phyloP scores from a whole-genome alignment of 1,140 invertebrate genomes.

The Drosophila grimshawi region DNA sequence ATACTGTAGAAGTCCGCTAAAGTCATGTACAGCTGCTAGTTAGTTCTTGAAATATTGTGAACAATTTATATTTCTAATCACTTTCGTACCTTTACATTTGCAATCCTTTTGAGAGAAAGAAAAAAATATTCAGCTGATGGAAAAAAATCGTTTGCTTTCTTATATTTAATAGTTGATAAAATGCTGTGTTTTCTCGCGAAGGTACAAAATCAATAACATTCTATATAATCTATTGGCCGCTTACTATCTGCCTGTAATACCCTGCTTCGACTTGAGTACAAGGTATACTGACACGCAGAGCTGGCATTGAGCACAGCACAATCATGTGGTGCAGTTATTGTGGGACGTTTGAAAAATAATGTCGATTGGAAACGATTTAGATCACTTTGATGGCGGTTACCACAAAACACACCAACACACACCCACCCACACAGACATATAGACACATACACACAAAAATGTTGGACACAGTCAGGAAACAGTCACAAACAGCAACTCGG shows the following conservation, averaged over 20 bases:
- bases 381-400: slow-evolving; percentile 28
- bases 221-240: no score
- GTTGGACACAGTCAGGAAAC: slow-evolving; percentile 1
- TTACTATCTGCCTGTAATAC: neutral
- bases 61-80: no score
- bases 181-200: no score
- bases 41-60: no score
- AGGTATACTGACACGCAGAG: slow-evolving; percentile 1
- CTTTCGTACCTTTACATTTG: no score
- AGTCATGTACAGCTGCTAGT: no score
- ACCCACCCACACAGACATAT: neutral
- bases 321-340: neutral
- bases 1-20: no score
- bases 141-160: no score
- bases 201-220: no score
- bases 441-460: slow-evolving; percentile 7
- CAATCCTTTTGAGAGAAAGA: no score
- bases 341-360: slow-evolving; percentile 54
- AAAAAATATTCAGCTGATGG: no score
- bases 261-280: neutral
- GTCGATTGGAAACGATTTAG: slow-evolving; percentile 64
- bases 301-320: slow-evolving; percentile 10
- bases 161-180: no score
- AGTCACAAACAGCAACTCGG: slow-evolving; percentile 18
- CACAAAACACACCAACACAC: slow-evolving; percentile 4